phyloP scores from a whole-genome alignment of 2,888 invertebrate genomes.

The Orthonevra nobilis region DNA sequence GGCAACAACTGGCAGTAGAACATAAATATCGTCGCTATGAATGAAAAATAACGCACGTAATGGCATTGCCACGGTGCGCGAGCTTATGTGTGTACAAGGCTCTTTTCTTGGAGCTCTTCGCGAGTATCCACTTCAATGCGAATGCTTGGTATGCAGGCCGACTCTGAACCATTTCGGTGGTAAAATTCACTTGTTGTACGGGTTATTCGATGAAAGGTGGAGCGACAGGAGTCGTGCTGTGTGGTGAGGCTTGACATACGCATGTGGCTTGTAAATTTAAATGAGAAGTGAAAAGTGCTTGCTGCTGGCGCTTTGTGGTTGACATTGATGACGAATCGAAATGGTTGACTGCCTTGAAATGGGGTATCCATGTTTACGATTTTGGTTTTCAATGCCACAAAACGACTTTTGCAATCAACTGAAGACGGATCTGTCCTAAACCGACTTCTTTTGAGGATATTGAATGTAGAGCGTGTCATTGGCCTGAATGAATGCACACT shows the following conservation, averaged over 20 bases:
- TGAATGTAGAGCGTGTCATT: too few relatives aligned
- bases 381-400: too few relatives aligned
- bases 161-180: slow-evolving; percentile 28
- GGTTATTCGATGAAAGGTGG: slow-evolving; percentile 42
- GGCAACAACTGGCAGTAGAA: slow-evolving; percentile 45
- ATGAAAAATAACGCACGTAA: slow-evolving; percentile 20
- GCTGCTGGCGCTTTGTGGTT: not conserved
- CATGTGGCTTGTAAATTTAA: slow-evolving; percentile 36
- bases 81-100: slow-evolving; percentile 55
- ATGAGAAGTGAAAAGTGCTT: slow-evolving; percentile 67
- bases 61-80: slow-evolving; percentile 3
- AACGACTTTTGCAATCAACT: too few relatives aligned
- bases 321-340: not conserved
- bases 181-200: slow-evolving; percentile 47
- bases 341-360: too few relatives aligned
- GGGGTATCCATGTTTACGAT: too few relatives aligned
- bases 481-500: too few relatives aligned
- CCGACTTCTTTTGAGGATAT: too few relatives aligned
- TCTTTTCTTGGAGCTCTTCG: slow-evolving; percentile 53
- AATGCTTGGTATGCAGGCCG: slow-evolving; percentile 56
- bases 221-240: slow-evolving; percentile 25
- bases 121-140: slow-evolving; percentile 50
- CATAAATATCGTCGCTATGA: slow-evolving; percentile 18
- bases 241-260: slow-evolving; percentile 1
- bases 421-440: too few relatives aligned